A percentile compares a stretch with the other conserved stretches of the same genome.
Evolutionary conservation across 1,140 invertebrate species (phyloP).

Genomic region (Radopholus similis): DNA sequence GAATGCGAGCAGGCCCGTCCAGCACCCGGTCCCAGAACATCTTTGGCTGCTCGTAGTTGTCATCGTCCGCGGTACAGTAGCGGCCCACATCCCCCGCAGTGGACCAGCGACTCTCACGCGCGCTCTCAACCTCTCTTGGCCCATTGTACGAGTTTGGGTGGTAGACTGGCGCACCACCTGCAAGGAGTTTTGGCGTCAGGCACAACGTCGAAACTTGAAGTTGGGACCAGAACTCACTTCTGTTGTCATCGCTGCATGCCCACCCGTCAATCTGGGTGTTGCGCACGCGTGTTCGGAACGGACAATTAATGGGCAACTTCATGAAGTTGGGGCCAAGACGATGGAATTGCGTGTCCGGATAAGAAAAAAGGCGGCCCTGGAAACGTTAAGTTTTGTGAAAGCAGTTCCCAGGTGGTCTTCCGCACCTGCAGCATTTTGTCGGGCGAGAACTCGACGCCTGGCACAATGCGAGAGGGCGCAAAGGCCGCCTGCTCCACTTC

Average conservation of each 20-base stretch:
- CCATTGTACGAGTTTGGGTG: slow-evolving; percentile 90
- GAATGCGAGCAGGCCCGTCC: slow-evolving; percentile 69
- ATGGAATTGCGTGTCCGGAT: slow-evolving; percentile 88
- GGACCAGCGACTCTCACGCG: slow-evolving; percentile 48
- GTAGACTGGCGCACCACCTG: slow-evolving; percentile 79
- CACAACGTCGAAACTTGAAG: background rate
- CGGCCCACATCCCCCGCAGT: slow-evolving; percentile 65
- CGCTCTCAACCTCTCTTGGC: slow-evolving; percentile 64
- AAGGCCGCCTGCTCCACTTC: slow-evolving; percentile 88
- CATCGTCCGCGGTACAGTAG: slow-evolving; percentile 68
- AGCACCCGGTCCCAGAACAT: slow-evolving; percentile 77
- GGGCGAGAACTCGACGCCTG: slow-evolving; percentile 81
- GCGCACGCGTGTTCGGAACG: slow-evolving; percentile 66
- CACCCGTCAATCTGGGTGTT: slow-evolving; percentile 87
- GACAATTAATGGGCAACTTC: slow-evolving; percentile 91
- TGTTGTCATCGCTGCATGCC: slow-evolving; percentile 64
- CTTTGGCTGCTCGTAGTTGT: slow-evolving; percentile 80
- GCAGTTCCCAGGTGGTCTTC: too few species aligned
- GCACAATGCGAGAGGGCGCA: slow-evolving; percentile 82
- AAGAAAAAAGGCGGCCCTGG: slow-evolving; percentile 72
- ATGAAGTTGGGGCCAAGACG: slow-evolving; percentile 85
- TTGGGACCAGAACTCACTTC: slow-evolving; percentile 25
- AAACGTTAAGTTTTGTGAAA: background rate
- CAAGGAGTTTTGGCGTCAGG: background rate
- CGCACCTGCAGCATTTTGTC: slow-evolving; percentile 85